A percentile compares a stretch with the other conserved stretches of the same genome.
Conservation (phyloP, 2,888 invertebrate genomes). For the Drosophila melanosoma region DNA sequence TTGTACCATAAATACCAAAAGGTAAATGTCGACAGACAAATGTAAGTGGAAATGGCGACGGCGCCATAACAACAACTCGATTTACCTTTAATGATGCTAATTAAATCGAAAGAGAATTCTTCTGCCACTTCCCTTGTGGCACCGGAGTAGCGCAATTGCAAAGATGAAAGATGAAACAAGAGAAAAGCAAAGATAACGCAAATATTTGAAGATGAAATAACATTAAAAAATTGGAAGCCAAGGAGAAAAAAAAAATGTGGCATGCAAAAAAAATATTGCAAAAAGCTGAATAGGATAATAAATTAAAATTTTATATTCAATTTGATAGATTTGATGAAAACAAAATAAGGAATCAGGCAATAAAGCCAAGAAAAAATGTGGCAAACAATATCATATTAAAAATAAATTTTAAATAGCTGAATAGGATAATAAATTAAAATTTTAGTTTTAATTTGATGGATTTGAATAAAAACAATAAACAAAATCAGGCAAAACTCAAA, state of each 20-base stretch:
- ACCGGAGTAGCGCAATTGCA: conserved; percentile 1
- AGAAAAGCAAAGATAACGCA: neutral
- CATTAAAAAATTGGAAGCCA: neutral
- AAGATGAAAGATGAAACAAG: conserved; percentile 1
- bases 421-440: neutral
- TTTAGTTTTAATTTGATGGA: neutral
- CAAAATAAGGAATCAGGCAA: too few relatives aligned
- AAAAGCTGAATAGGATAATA: neutral
- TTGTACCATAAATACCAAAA: conserved; percentile 43
- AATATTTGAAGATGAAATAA: neutral
- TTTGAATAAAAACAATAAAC: neutral
- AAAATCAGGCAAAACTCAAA: neutral
- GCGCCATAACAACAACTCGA: conserved; percentile 60
- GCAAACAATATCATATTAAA: too few relatives aligned
- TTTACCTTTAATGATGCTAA: conserved; percentile 76
- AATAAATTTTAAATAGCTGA: neutral
- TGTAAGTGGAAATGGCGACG: conserved; percentile 9
- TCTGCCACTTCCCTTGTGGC: conserved; percentile 5
- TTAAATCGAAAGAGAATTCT: conserved; percentile 70
- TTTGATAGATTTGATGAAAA: neutral
- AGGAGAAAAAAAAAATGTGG: neutral
- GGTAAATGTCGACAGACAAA: conserved; percentile 18
- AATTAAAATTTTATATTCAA: neutral
- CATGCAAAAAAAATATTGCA: neutral
- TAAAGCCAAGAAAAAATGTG: too few relatives aligned